A percentile compares a stretch with the other conserved stretches of the same genome.
These are phyloP conservation scores for Heliconius congener DNA, from an alignment of 1,140 invertebrate species.

Conservation along the genomic window DNA sequence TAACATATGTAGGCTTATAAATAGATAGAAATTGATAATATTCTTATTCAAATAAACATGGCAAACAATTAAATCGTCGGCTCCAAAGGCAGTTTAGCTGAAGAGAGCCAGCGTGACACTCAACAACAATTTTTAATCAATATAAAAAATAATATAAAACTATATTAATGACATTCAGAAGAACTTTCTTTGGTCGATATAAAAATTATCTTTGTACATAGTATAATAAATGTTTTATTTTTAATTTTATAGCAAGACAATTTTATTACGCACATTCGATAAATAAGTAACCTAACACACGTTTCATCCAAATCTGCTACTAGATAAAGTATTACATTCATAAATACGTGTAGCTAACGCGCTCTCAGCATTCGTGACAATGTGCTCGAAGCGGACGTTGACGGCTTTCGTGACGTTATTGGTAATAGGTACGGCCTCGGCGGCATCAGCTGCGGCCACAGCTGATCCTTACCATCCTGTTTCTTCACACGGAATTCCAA, in stretches of 20 bases:
- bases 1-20: too few relatives aligned
- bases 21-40: too few relatives aligned
- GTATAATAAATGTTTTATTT: too few relatives aligned
- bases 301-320: neutral
- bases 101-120: too few relatives aligned
- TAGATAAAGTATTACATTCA: neutral
- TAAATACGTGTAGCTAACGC: neutral
- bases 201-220: too few relatives aligned
- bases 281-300: neutral
- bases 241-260: neutral
- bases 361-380: neutral
- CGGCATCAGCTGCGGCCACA: conserved; percentile 10
- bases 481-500: neutral
- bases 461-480: conserved; percentile 21
- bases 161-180: too few relatives aligned
- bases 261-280: neutral
- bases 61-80: too few relatives aligned
- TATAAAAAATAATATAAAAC: too few relatives aligned
- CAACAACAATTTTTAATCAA: too few relatives aligned
- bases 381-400: conserved; percentile 14
- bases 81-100: too few relatives aligned
- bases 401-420: neutral
- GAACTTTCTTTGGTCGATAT: too few relatives aligned
- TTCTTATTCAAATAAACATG: too few relatives aligned
- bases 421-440: neutral